Conservation (phyloP, 1,140 invertebrate genomes). For the Fopius arisanus region DNA sequence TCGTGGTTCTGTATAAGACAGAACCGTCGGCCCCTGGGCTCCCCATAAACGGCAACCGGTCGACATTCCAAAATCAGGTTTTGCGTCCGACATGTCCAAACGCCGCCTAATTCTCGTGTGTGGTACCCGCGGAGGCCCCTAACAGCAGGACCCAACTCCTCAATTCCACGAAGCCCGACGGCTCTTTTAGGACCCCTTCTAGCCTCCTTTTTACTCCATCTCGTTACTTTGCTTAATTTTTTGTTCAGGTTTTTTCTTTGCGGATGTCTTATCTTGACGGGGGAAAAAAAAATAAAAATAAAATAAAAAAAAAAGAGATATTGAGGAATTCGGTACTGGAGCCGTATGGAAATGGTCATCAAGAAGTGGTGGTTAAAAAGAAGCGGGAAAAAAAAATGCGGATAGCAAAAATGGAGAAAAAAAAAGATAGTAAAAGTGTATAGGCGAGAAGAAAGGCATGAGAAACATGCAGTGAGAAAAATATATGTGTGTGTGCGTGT, state of each 20-base stretch:
- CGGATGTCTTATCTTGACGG: background rate
- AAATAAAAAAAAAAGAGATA: background rate
- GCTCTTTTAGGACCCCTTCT: constrained; percentile 7
- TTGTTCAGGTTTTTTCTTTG: constrained; percentile 4
- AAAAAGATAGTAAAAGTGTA: background rate
- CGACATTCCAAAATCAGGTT: constrained; percentile 48
- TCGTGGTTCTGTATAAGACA: background rate
- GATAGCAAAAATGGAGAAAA: background rate
- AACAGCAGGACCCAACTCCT: constrained; percentile 32
- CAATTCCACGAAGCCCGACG: constrained; percentile 31
- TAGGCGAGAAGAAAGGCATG: background rate
- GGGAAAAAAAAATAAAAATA: background rate
- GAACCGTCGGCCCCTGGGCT: background rate
- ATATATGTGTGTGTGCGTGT: background rate
- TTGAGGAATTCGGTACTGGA: background rate
- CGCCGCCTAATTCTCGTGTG: constrained; percentile 26
- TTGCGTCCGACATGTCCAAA: constrained; percentile 47
- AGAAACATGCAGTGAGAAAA: background rate
- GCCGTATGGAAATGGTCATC: constrained; percentile 1
- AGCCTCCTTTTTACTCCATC: constrained; percentile 1
- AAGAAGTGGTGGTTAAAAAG: background rate
- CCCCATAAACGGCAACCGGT: constrained; percentile 24
- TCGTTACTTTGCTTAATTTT: constrained; percentile 18
- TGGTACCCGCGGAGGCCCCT: constrained; percentile 26
- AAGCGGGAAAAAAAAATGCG: background rate